Base-by-base conservation (phyloP, 2,888 invertebrate species). In the Pyrrhosoma nymphula region DNA sequence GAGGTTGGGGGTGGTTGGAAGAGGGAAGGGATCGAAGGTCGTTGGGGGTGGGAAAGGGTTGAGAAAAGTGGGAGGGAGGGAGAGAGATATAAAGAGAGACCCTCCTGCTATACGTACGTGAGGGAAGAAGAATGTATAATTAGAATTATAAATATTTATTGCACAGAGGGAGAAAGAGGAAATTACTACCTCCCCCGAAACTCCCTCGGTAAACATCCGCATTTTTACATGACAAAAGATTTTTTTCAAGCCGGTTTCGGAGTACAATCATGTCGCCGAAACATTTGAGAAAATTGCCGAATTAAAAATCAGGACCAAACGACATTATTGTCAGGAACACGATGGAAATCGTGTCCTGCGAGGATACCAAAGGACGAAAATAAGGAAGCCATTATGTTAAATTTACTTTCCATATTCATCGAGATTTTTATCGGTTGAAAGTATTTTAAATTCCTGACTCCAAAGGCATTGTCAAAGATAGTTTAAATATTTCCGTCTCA, bases 81-180 rank as follows among this genome's bases (percentile, higher is more conserved):
- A 26, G 69, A 69, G 69, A 60, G 1, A 60, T 20, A 60, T 60
- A 20, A 14, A 60, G 60, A 2, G 60, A 10, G 69, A 1, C 60
- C 35, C 82, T 82, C 14, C 82, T 82, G 35, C 35, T 35, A 35
- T 82, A 82, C 89, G 26, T 56, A 26, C 89, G 55, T 35, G 26
- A 47, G 89, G 56, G n/a, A 56, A 89, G 89, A 89, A 89, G 89
- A 89, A 89, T 89, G 47, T 55, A 89, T 89, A 56, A 89, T 89
- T 89, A 89, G 82, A 82, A 82, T 82, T 82, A 82, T 82, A 82
- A 82, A 82, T 82, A 82, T 82, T 82, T 82, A 82, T 82, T 35
- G 35, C 82, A 82, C 14, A 60, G 12, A 60, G 82, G 35, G 82
- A 26, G 82, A 35, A 14, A 82, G 82, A 10, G 35, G 35, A 82